Conservation (phyloP, 2,888 invertebrate species). For the Acrocera orbiculus region DNA sequence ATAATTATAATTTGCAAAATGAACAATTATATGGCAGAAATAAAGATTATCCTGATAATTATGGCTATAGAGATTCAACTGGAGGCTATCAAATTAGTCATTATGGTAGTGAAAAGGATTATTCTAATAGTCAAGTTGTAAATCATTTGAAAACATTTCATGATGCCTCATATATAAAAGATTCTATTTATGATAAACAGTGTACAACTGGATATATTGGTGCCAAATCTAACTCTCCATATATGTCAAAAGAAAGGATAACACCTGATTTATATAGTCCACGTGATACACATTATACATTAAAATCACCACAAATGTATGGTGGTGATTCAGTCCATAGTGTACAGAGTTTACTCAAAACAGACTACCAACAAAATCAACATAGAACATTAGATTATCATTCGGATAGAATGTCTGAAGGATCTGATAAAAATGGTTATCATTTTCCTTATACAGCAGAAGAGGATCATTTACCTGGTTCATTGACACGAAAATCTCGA, state of each 20-base stretch:
- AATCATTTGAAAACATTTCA: slow-evolving; percentile 29
- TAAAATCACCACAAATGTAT: slow-evolving; percentile 24
- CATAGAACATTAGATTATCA: slow-evolving; percentile 23
- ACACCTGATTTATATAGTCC: slow-evolving; percentile 29
- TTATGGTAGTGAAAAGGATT: slow-evolving; percentile 29
- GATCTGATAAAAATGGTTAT: slow-evolving; percentile 62
- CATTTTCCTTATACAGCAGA: slow-evolving; percentile 71
- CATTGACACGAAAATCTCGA: slow-evolving; percentile 17
- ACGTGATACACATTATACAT: slow-evolving; percentile 25
- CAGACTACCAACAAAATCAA: slow-evolving; percentile 32
- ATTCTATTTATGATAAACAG: slow-evolving; percentile 29
- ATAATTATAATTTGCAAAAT: slow-evolving; percentile 20
- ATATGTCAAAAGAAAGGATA: slow-evolving; percentile 30
- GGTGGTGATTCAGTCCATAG: slow-evolving; percentile 26
- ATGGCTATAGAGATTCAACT: slow-evolving; percentile 17
- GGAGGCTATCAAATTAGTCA: slow-evolving; percentile 13
- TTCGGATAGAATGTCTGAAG: slow-evolving; percentile 47
- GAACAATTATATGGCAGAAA: slow-evolving; percentile 24
- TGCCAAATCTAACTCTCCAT: slow-evolving; percentile 23
- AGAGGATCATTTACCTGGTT: slow-evolving; percentile 44
- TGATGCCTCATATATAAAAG: slow-evolving; percentile 26
- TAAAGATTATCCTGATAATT: slow-evolving; percentile 28
- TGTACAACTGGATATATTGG: slow-evolving; percentile 22
- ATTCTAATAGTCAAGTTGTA: slow-evolving; percentile 24
- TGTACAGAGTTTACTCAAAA: slow-evolving; percentile 29